phyloP scores from a whole-genome alignment of 2,113 vertebrate species.

The Desmodus rotundus region DNA sequence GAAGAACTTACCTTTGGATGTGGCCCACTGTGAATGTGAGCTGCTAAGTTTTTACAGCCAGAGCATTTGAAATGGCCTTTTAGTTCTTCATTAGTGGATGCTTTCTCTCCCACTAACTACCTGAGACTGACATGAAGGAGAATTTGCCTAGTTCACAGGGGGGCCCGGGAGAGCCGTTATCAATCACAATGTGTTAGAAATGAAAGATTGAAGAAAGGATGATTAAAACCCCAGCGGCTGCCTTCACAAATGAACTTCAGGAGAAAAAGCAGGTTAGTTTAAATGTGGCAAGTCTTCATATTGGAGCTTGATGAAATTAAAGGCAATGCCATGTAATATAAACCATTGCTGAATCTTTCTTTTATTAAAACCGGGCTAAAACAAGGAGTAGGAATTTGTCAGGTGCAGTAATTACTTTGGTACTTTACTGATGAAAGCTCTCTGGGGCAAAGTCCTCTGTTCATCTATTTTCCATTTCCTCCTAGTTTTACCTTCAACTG shows the following conservation, averaged over 20 bases:
- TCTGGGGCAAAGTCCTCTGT: slow-evolving; percentile 32
- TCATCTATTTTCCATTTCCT: slow-evolving; percentile 49
- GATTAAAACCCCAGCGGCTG: slow-evolving; percentile 37
- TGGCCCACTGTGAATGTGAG: not conserved
- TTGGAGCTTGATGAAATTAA: slow-evolving; percentile 63
- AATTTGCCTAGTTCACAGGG: slow-evolving; percentile 29
- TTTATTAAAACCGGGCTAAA: slow-evolving; percentile 69
- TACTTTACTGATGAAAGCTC: slow-evolving; percentile 56
- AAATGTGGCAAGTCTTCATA: slow-evolving; percentile 54
- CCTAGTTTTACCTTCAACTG: slow-evolving; percentile 34
- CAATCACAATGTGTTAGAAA: slow-evolving; percentile 49
- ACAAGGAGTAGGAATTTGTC: slow-evolving; percentile 62
- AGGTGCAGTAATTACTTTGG: slow-evolving; percentile 60
- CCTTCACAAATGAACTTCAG: slow-evolving; percentile 54
- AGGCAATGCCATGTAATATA: slow-evolving; percentile 52
- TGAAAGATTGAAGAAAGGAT: slow-evolving; percentile 54
- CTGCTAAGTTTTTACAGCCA: not conserved
- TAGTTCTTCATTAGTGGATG: slow-evolving; percentile 52
- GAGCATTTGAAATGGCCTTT: slow-evolving; percentile 32
- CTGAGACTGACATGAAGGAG: not conserved
- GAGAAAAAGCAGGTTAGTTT: slow-evolving; percentile 46
- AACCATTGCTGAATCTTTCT: slow-evolving; percentile 68
- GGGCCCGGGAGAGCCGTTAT: slow-evolving; percentile 13
- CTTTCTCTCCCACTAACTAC: slow-evolving; percentile 21
- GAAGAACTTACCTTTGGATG: slow-evolving; percentile 1